Percentiles rank a stretch among this genome's conserved stretches.
These are phyloP conservation scores for Ursus arctos DNA, from an alignment of 2,113 vertebrate genomes.

Conservation along the genomic window DNA sequence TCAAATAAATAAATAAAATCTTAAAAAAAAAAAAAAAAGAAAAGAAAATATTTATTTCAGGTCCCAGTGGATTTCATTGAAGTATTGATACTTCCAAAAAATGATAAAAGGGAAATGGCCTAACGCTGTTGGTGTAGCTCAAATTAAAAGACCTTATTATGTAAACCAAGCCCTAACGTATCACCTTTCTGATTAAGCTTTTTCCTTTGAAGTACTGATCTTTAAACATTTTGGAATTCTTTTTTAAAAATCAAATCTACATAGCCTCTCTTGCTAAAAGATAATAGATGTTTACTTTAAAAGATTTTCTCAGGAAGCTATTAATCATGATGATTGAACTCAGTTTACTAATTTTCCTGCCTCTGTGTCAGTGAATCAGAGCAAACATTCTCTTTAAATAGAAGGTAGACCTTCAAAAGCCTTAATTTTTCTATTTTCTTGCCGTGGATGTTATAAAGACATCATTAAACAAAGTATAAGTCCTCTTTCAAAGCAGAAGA, in stretches of 20 bases:
- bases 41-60: constrained; percentile 35
- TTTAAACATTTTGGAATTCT: constrained; percentile 21
- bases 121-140: background rate
- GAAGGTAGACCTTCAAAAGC: background rate
- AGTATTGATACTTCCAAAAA: background rate
- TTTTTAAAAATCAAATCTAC: constrained; percentile 2
- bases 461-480: constrained; percentile 41
- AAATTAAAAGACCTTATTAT: background rate
- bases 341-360: constrained; percentile 44
- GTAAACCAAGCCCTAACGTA: background rate
- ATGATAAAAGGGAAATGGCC: background rate
- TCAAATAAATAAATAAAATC: too few relatives aligned
- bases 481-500: constrained; percentile 43
- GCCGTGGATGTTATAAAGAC: constrained; percentile 26
- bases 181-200: background rate
- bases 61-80: background rate
- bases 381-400: constrained; percentile 37
- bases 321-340: constrained; percentile 32
- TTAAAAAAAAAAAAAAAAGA: too few relatives aligned
- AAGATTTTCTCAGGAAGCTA: constrained; percentile 43
- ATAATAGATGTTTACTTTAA: constrained; percentile 32
- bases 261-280: constrained; percentile 38
- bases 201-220: constrained; percentile 30
- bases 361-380: constrained; percentile 36
- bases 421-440: background rate